Conservation (phyloP, 2,797 vertebrate genomes). For the Enteromius thamalakanensis region DNA sequence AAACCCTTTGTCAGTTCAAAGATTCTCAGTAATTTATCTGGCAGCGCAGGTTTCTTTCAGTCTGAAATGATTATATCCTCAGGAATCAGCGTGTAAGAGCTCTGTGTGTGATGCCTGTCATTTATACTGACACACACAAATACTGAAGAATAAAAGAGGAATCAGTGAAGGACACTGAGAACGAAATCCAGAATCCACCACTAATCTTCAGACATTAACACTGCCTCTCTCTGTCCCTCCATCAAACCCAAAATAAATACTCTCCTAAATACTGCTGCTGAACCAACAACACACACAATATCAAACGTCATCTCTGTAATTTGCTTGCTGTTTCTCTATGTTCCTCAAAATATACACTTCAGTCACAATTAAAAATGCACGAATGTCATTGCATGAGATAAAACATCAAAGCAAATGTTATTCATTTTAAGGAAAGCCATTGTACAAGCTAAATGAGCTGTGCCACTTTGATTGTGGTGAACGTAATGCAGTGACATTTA, state of each 20-base stretch:
- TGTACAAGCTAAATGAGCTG: neutral
- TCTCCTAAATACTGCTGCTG: neutral
- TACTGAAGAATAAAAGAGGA: constrained; percentile 55
- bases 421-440: neutral
- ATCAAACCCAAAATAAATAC: constrained; percentile 79
- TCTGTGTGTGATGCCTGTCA: constrained; percentile 10
- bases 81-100: neutral
- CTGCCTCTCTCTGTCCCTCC: constrained; percentile 81
- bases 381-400: neutral
- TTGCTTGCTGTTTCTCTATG: neutral
- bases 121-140: constrained; percentile 27
- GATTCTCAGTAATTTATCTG: neutral
- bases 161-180: constrained; percentile 79
- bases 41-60: neutral
- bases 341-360: neutral
- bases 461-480: neutral
- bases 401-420: neutral
- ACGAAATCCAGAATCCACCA: constrained; percentile 78
- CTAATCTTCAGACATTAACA: constrained; percentile 45
- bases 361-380: neutral
- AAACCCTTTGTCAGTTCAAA: neutral
- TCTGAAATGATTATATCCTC: neutral
- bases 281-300: neutral
- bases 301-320: neutral
- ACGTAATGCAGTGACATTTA: neutral